Evolutionary conservation across 2,113 vertebrate genomes (phyloP), one percentile per base, ranked within the genome.

Genomic region (Danionella cerebrum): DNA sequence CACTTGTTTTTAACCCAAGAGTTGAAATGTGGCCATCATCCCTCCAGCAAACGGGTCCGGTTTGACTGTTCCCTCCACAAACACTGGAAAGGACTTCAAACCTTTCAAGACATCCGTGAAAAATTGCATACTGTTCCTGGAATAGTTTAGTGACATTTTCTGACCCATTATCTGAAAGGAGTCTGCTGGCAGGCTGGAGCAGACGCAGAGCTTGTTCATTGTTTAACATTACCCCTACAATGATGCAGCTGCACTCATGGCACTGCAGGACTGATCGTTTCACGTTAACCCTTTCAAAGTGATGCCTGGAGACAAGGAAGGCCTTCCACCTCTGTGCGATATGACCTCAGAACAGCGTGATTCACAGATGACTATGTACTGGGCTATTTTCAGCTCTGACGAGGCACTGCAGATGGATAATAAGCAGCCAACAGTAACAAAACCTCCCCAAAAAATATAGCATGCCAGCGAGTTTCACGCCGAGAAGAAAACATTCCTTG

Each of bases 91-190:
- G n/a, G n/a, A n/a, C n/a, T n/a, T n/a, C n/a, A n/a, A n/a, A n/a
- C n/a, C n/a, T n/a, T n/a, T 54, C 10, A 16, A 47, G 63, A 62
- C 47, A 33, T 42, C 57, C 25, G 13, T 52, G 47, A 70, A 63
- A 45, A 45, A 63, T 36, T 64, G 25, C 55, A 16, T 35, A 63
- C 58, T 75, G 65, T 75, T 67, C 73, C 48, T 41, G 12, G 21
- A 67, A 66, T 55, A 42, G 63, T 62, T 71, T 6, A 51, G 35
- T 44, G 73, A 45, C 73, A 44, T 33, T 67, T 42, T 63, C 50
- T 58, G 64, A 53, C 31, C 72, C 21, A 39, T 27, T 48, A 44
- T 29, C 24, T 48, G 55, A 62, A 67, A 48, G 33, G 2, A 47
- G 48, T 63, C 54, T 6, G 42, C 24, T 9, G 31, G 10, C 14